These are phyloP conservation scores for Argyrosomus japonicus DNA, from an alignment of 2,113 vertebrate genomes.

Conservation along the genomic window DNA sequence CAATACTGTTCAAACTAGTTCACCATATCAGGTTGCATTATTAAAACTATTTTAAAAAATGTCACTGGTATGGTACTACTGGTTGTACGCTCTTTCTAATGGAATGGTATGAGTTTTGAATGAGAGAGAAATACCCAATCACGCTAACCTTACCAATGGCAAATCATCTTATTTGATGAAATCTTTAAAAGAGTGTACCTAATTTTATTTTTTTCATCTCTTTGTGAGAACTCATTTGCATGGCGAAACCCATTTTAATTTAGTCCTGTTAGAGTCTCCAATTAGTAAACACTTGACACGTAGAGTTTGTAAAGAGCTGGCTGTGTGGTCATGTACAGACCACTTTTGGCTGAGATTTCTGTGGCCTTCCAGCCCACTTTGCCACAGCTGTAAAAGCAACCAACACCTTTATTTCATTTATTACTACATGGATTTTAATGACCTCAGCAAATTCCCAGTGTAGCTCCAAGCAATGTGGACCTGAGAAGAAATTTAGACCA, in stretches of 20 bases:
- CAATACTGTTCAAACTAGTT: neutral
- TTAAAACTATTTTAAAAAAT: neutral
- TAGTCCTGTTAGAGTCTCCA: neutral
- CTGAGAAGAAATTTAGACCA: neutral
- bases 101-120: too few species aligned
- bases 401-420: neutral
- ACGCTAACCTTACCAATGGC: too few species aligned
- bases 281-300: neutral
- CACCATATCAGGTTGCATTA: neutral
- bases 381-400: neutral
- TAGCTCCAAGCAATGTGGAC: constrained; percentile 8
- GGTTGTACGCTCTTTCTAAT: too few species aligned
- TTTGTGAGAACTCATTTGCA: neutral
- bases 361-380: too few species aligned
- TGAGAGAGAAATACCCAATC: too few species aligned
- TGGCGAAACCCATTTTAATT: neutral
- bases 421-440: constrained; percentile 5
- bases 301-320: neutral
- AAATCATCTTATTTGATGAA: too few species aligned
- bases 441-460: neutral
- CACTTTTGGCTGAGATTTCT: neutral
- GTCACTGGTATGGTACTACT: too few species aligned
- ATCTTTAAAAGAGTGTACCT: neutral
- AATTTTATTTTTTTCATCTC: neutral
- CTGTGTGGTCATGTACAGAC: neutral